These are phyloP conservation scores for Tragelaphus scriptus DNA, from an alignment of 2,113 vertebrate species.

Conservation along the genomic window DNA sequence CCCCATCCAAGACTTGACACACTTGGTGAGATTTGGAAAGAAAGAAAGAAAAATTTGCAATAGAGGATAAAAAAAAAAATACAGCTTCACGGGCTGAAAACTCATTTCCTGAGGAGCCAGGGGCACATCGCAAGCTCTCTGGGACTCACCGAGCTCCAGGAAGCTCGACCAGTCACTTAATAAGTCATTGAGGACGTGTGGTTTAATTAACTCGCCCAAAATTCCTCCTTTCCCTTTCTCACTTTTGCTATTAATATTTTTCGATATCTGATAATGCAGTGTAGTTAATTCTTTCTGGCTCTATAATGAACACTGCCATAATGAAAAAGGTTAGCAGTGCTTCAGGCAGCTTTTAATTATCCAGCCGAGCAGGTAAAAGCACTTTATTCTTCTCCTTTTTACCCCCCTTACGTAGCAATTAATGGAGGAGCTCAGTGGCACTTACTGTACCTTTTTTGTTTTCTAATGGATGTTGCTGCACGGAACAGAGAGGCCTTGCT, in stretches of 20 bases:
- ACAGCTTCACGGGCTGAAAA: neutral
- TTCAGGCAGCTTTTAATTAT: slow-evolving; percentile 79
- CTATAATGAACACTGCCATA: slow-evolving; percentile 75
- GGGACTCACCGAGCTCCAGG: slow-evolving; percentile 40
- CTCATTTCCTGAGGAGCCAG: slow-evolving; percentile 24
- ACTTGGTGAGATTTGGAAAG: slow-evolving; percentile 1
- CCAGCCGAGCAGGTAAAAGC: slow-evolving; percentile 74
- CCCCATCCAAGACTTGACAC: neutral
- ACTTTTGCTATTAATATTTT: slow-evolving; percentile 81
- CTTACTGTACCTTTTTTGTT: slow-evolving; percentile 59
- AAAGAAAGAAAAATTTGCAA: neutral
- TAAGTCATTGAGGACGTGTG: slow-evolving; percentile 69
- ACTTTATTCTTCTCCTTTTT: slow-evolving; percentile 47
- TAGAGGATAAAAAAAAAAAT: neutral
- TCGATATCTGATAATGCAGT: slow-evolving; percentile 78
- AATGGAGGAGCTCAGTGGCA: slow-evolving; percentile 37
- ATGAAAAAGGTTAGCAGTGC: slow-evolving; percentile 76
- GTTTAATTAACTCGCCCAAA: slow-evolving; percentile 81
- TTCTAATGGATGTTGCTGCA: neutral
- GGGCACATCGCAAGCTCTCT: neutral
- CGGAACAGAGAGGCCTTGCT: neutral
- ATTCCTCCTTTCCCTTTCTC: slow-evolving; percentile 73
- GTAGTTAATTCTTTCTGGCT: slow-evolving; percentile 81
- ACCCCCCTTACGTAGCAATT: slow-evolving; percentile 34
- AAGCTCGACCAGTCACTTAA: slow-evolving; percentile 70